Conservation (phyloP, 1,140 invertebrate genomes). For the Campodea augens region DNA sequence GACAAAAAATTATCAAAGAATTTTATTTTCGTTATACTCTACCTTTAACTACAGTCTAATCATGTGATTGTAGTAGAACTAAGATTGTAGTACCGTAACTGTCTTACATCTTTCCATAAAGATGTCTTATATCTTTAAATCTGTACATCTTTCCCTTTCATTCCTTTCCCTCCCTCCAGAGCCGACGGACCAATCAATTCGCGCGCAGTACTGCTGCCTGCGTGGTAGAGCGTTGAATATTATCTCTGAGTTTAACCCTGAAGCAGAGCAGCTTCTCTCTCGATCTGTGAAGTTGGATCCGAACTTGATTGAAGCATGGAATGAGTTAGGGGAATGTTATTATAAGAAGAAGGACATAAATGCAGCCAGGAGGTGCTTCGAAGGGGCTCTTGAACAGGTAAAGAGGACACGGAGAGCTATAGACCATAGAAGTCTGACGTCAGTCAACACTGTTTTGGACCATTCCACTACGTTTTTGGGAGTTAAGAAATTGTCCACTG, state of each 20-base stretch:
- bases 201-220: conserved; percentile 48
- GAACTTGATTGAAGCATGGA: conserved; percentile 65
- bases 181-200: conserved; percentile 27
- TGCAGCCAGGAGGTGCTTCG: conserved; percentile 68
- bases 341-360: conserved; percentile 68
- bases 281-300: conserved; percentile 73
- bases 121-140: not conserved
- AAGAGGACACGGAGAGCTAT: conserved; percentile 13
- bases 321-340: conserved; percentile 72
- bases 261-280: conserved; percentile 50
- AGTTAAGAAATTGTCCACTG: too few relatives aligned
- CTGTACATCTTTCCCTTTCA: conserved; percentile 15
- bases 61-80: not conserved
- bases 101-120: not conserved
- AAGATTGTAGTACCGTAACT: not conserved
- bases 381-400: conserved; percentile 60
- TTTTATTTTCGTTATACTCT: too few relatives aligned
- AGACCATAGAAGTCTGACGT: too few relatives aligned
- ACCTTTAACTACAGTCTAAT: too few relatives aligned
- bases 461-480: too few relatives aligned
- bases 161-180: conserved; percentile 17
- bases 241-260: conserved; percentile 38
- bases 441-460: too few relatives aligned
- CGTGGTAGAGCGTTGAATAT: conserved; percentile 60
- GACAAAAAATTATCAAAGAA: too few relatives aligned